phyloP scores from a whole-genome alignment of 1,140 invertebrate genomes.

The Chymomyza costata region DNA sequence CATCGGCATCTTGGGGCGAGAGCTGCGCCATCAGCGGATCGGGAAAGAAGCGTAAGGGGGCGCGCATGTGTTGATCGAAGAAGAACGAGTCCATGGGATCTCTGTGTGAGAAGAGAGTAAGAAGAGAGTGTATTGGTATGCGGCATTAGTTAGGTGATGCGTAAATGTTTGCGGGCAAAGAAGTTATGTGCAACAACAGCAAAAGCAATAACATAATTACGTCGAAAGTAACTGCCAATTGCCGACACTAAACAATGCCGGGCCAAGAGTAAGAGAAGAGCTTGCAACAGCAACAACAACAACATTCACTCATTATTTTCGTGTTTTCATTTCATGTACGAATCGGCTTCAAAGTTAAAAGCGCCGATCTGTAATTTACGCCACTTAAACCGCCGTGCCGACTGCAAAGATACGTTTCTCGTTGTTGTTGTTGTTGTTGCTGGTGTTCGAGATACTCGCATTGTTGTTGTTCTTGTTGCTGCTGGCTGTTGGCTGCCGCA shows the following conservation, averaged over 20 bases:
- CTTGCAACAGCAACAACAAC: slow-evolving; percentile 30
- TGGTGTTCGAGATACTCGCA: slow-evolving; percentile 19
- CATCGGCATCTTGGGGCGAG: slow-evolving; percentile 79
- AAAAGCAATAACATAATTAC: slow-evolving; percentile 55
- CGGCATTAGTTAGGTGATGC: slow-evolving; percentile 18
- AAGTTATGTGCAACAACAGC: slow-evolving; percentile 14
- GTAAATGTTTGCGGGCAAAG: too few species aligned
- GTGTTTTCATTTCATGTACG: slow-evolving; percentile 75
- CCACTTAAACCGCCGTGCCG: slow-evolving; percentile 71
- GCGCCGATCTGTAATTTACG: slow-evolving; percentile 75
- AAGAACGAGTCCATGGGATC: slow-evolving; percentile 82
- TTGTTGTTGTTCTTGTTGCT: slow-evolving; percentile 31
- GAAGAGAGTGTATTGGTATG: background rate
- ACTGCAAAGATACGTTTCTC: slow-evolving; percentile 51
- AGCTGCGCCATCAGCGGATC: slow-evolving; percentile 72
- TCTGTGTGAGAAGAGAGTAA: slow-evolving; percentile 40
- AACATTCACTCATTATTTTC: slow-evolving; percentile 71
- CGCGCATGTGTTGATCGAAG: slow-evolving; percentile 81
- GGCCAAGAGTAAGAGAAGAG: slow-evolving; percentile 41
- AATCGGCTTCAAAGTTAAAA: slow-evolving; percentile 75
- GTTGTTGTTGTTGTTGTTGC: slow-evolving; percentile 38
- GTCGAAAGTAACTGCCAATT: slow-evolving; percentile 59
- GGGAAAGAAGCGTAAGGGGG: slow-evolving; percentile 79
- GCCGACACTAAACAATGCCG: slow-evolving; percentile 56
- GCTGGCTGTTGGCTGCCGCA: slow-evolving; percentile 6